Percentiles rank a stretch among this genome's conserved stretches.
Conservation (phyloP, 2,888 invertebrate species). For the Sipha maydis region DNA sequence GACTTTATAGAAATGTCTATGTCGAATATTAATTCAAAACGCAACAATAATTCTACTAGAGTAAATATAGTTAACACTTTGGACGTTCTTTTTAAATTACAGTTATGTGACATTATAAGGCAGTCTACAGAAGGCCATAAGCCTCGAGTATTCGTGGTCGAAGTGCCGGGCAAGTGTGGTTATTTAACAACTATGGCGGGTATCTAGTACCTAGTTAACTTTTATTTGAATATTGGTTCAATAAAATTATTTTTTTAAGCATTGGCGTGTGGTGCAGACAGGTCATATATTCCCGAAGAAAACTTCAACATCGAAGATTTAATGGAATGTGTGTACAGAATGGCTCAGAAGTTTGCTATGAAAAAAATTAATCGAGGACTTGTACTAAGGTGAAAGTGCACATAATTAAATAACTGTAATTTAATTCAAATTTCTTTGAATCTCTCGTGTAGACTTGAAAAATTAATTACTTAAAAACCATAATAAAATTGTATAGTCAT, state of each 20-base stretch:
- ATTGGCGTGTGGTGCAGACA: constrained; percentile 97
- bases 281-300: constrained; percentile 97
- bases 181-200: constrained; percentile 96
- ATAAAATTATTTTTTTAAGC: constrained; percentile 68
- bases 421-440: too few relatives aligned
- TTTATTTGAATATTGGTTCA: neutral
- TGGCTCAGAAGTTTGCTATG: constrained; percentile 93
- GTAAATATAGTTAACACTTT: neutral
- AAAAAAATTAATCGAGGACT: constrained; percentile 93
- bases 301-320: constrained; percentile 92
- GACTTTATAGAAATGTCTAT: too few relatives aligned
- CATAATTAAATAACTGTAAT: neutral
- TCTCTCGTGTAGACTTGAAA: too few relatives aligned
- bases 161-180: constrained; percentile 99
- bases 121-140: constrained; percentile 99
- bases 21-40: too few relatives aligned
- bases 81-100: constrained; percentile 24
- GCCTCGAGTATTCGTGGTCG: constrained; percentile 94
- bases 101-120: constrained; percentile 93
- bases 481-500: too few relatives aligned
- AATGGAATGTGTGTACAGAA: constrained; percentile 90
- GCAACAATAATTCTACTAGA: too few relatives aligned
- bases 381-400: constrained; percentile 74
- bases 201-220: constrained; percentile 64
- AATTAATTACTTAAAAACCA: too few relatives aligned